Base-by-base conservation (phyloP, 92 coral and sea anemone genomes). In the Siderastrea radians region DNA sequence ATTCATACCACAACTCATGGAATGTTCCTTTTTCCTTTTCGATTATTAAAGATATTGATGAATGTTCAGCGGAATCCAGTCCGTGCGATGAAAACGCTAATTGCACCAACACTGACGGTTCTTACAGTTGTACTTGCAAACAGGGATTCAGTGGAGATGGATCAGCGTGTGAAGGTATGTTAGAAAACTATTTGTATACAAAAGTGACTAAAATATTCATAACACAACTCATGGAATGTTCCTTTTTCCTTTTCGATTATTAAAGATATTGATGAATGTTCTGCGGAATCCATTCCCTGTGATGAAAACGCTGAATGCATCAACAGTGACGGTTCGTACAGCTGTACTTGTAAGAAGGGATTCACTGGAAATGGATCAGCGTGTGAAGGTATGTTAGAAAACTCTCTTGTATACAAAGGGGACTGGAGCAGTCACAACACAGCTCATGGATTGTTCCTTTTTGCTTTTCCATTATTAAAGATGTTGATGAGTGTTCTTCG, bases 101-200 rank as follows among this genome's bases (percentile, higher is more conserved):
- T 0, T 93, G 94, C 44, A 75, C 76, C 5, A 93, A 93, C 75
- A 84, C 80, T 44, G 61, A 81, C 48, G 96, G 96, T 26, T 91
- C 96, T 60, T 93, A 91, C 50, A 49, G 48, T 45, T 93, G 96
- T 60, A 54, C 72, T 38, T 93, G 96, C 68, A 77, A 83, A 19
- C 63, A 43, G 11, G 96, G 96, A 53, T 93, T 84, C 86, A 63
- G 70, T 58, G 94, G 93, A n/a, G 79, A 91, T 78, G 94, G 93
- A 26, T 2, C 10, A 38, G 38, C 0, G 0, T 26, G 38, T 0
- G 38, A 26, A 26, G 38, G 38, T 26, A n/a, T n/a, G n/a, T n/a
- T n/a, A n/a, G n/a, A n/a, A n/a, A n/a, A n/a, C n/a, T n/a, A n/a
- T n/a, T n/a, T n/a, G n/a, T n/a, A n/a, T n/a, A n/a, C n/a, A n/a